These are phyloP conservation scores for Rallus limicola DNA, from an alignment of 2,113 vertebrate species.

Conservation along the genomic window DNA sequence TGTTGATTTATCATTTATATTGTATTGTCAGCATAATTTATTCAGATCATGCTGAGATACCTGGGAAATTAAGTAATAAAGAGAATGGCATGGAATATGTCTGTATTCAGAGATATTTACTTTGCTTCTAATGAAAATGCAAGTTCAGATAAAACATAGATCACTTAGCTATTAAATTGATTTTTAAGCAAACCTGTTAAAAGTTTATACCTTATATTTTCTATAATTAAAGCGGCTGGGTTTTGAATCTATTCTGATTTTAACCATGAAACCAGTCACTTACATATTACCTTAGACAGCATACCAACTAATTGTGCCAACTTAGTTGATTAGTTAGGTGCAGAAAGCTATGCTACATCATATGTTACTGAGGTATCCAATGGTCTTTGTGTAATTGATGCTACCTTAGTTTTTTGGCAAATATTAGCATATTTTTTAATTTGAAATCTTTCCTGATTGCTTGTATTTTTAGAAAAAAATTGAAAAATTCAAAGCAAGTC, in stretches of 20 bases:
- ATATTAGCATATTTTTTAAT: not conserved
- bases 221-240: not conserved
- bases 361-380: not conserved
- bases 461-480: not conserved
- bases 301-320: not conserved
- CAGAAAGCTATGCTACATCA: not conserved
- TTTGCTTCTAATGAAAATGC: constrained; percentile 76
- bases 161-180: constrained; percentile 71
- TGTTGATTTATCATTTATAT: constrained; percentile 89
- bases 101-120: constrained; percentile 72
- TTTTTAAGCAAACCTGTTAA: constrained; percentile 64
- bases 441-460: not conserved
- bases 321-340: not conserved
- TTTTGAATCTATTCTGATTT: constrained; percentile 35
- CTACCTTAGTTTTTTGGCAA: not conserved
- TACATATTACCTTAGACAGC: not conserved
- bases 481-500: not conserved
- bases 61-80: constrained; percentile 84
- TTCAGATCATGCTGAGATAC: constrained; percentile 86
- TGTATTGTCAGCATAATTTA: constrained; percentile 90
- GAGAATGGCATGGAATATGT: constrained; percentile 71
- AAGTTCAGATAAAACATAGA: constrained; percentile 75
- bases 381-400: not conserved
- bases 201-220: constrained; percentile 57
- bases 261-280: not conserved